Conservation (phyloP, 2,888 invertebrate genomes). For the Seladonia tumulorum region DNA sequence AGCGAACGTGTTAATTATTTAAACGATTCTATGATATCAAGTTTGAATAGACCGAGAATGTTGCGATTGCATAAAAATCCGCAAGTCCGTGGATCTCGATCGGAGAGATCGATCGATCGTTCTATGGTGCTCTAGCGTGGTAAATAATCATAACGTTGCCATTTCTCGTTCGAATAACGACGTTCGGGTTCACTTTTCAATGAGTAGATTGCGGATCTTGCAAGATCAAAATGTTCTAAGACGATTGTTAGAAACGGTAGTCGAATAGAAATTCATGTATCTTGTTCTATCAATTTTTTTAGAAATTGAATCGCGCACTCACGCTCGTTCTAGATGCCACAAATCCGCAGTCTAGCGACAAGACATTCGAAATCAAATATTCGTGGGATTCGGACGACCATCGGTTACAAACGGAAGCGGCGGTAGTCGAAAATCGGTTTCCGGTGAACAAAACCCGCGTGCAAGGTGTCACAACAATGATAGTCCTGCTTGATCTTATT, state of each 20-base stretch:
- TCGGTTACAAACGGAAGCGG: constrained; percentile 36
- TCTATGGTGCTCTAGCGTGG: constrained; percentile 48
- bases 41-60: neutral
- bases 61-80: neutral
- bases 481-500: constrained; percentile 32
- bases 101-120: constrained; percentile 39
- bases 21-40: neutral
- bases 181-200: constrained; percentile 39
- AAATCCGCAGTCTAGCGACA: constrained; percentile 26
- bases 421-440: constrained; percentile 46
- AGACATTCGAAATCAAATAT: constrained; percentile 50
- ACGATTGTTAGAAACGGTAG: neutral
- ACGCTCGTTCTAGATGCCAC: neutral
- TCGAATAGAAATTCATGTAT: neutral
- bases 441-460: constrained; percentile 35
- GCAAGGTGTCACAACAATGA: constrained; percentile 39
- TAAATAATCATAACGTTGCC: constrained; percentile 41
- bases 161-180: constrained; percentile 53
- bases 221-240: neutral
- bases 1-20: neutral
- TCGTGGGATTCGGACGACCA: constrained; percentile 47
- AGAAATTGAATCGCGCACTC: neutral
- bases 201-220: neutral
- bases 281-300: neutral
- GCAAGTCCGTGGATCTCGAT: neutral